Conservation (phyloP, 2,113 vertebrate genomes). For the Paracanthobrama guichenoti region DNA sequence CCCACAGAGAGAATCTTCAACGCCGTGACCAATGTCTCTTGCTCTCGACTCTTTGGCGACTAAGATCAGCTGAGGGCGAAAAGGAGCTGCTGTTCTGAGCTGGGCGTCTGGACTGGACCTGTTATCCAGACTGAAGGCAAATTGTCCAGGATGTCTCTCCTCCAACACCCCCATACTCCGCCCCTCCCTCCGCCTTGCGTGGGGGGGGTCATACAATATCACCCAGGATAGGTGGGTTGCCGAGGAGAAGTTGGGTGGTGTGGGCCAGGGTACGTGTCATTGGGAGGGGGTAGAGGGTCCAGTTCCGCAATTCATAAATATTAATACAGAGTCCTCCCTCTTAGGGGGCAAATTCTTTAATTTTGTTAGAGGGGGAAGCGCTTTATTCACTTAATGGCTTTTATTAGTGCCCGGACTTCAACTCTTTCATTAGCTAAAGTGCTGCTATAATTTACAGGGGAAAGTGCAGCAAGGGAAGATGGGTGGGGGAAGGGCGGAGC, state of each 20-base stretch:
- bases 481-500: slow-evolving; percentile 52
- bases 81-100: slow-evolving; percentile 52
- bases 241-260: slow-evolving; percentile 69
- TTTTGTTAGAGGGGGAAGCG: slow-evolving; percentile 85
- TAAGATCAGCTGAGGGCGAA: not conserved
- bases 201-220: slow-evolving; percentile 71
- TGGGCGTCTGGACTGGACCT: slow-evolving; percentile 63
- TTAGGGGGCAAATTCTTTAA: slow-evolving; percentile 79
- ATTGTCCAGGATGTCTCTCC: slow-evolving; percentile 74
- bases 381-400: slow-evolving; percentile 87
- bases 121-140: slow-evolving; percentile 72
- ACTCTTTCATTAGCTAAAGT: slow-evolving; percentile 88
- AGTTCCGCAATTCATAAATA: slow-evolving; percentile 85
- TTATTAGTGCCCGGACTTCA: slow-evolving; percentile 83
- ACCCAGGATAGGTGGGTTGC: slow-evolving; percentile 76
- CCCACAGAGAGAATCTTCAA: not conserved
- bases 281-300: slow-evolving; percentile 64
- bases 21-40: not conserved
- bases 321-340: slow-evolving; percentile 80
- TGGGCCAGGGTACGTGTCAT: slow-evolving; percentile 61
- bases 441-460: slow-evolving; percentile 85
- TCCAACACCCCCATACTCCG: slow-evolving; percentile 70
- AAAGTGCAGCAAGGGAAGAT: slow-evolving; percentile 56
- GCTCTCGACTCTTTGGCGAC: not conserved
- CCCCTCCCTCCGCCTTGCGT: slow-evolving; percentile 71